phyloP scores from a whole-genome alignment of 2,888 invertebrate species.

The Yponomeuta plumbellus region DNA sequence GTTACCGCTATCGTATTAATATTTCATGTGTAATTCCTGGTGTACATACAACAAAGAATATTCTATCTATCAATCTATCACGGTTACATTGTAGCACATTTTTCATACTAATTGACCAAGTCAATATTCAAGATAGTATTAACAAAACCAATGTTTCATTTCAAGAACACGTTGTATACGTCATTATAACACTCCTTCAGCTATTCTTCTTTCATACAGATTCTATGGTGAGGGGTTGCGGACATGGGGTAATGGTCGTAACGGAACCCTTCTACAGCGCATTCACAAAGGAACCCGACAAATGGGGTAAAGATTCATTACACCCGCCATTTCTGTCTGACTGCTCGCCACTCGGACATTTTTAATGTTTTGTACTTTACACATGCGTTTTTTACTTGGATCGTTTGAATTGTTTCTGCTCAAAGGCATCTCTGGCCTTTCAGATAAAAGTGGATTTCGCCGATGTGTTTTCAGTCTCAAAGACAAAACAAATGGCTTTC shows the following conservation, averaged over 20 bases:
- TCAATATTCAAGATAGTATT: too few species aligned
- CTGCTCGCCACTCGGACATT: conserved; percentile 46
- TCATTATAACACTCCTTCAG: neutral
- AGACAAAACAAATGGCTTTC: neutral
- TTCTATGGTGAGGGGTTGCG: conserved; percentile 29
- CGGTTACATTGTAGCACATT: too few species aligned
- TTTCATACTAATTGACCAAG: too few species aligned
- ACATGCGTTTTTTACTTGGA: conserved; percentile 1
- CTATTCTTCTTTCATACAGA: neutral
- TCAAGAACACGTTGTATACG: too few species aligned
- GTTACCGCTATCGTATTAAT: too few species aligned
- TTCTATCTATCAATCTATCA: too few species aligned
- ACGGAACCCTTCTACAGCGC: conserved; percentile 47
- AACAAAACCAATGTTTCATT: too few species aligned
- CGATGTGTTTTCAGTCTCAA: neutral
- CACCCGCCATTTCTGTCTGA: conserved; percentile 57
- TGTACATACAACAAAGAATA: too few species aligned
- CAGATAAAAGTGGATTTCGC: neutral
- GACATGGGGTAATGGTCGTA: conserved; percentile 67
- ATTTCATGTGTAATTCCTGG: too few species aligned
- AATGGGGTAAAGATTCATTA: conserved; percentile 68
- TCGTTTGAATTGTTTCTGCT: conserved; percentile 6
- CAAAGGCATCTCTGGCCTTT: neutral
- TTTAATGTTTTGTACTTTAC: conserved; percentile 20
- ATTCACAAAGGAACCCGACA: conserved; percentile 52